Conservation (phyloP, 2,113 vertebrate genomes). For the Rhegmatorhina hoffmannsi region DNA sequence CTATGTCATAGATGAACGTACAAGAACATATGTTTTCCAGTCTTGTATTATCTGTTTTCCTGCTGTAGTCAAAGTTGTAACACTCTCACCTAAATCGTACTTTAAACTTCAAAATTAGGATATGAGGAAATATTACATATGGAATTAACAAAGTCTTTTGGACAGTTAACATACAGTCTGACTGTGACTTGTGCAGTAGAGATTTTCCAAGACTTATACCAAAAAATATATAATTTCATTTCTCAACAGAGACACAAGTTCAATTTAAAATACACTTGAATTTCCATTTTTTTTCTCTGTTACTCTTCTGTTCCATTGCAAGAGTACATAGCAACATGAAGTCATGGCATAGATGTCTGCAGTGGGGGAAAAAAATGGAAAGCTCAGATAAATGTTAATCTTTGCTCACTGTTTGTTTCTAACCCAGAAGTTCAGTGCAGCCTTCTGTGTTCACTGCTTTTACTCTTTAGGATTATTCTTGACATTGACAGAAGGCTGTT, state of each 20-base stretch:
- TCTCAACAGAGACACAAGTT: background rate
- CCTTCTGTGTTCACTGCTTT: slow-evolving; percentile 13
- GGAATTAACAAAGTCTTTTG: background rate
- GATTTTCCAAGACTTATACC: slow-evolving; percentile 14
- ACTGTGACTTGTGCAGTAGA: background rate
- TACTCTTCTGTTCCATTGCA: slow-evolving; percentile 24
- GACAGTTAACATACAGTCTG: background rate
- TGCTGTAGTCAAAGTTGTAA: background rate
- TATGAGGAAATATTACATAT: background rate
- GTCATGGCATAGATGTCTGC: background rate
- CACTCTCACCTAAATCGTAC: background rate
- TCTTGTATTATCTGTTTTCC: background rate
- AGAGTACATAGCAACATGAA: slow-evolving; percentile 10
- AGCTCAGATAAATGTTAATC: slow-evolving; percentile 26
- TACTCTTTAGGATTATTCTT: slow-evolving; percentile 30
- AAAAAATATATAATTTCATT: background rate
- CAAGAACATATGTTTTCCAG: background rate
- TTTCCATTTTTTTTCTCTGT: background rate
- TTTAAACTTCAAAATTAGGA: background rate
- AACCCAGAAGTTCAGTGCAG: background rate
- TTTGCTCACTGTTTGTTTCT: slow-evolving; percentile 13
- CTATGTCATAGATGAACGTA: background rate
- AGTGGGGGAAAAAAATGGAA: background rate
- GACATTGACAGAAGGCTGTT: slow-evolving; percentile 43
- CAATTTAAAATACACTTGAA: slow-evolving; percentile 1